A percentile compares a stretch with the other conserved stretches of the same genome.
phyloP scores from a whole-genome alignment of 2,113 vertebrate genomes.

The Cottus gobio region DNA sequence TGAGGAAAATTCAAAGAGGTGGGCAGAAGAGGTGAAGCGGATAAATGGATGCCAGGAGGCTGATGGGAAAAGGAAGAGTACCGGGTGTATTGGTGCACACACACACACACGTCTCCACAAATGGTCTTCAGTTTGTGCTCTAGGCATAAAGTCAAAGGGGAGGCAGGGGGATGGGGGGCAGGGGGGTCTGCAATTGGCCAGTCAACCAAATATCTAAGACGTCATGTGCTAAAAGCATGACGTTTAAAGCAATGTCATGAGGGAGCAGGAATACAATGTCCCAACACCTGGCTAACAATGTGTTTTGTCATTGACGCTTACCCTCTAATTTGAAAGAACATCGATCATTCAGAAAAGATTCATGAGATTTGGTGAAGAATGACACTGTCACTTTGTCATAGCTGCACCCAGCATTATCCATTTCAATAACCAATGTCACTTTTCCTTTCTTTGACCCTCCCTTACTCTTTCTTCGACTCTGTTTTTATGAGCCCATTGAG shows the following conservation, averaged over 20 bases:
- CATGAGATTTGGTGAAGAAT: slow-evolving; percentile 23
- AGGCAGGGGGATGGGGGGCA: too few relatives aligned
- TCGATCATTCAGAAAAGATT: slow-evolving; percentile 34
- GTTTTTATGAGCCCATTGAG: slow-evolving; percentile 58
- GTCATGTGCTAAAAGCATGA: neutral
- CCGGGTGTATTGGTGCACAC: neutral
- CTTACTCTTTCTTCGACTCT: slow-evolving; percentile 32
- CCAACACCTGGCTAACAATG: neutral
- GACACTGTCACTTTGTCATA: slow-evolving; percentile 39
- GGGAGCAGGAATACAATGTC: slow-evolving; percentile 2
- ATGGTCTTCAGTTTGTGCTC: slow-evolving; percentile 25
- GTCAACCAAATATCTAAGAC: slow-evolving; percentile 28
- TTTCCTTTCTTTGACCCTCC: slow-evolving; percentile 48
- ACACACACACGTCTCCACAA: neutral
- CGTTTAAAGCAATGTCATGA: slow-evolving; percentile 40
- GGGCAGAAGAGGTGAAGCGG: slow-evolving; percentile 24
- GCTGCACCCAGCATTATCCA: slow-evolving; percentile 35
- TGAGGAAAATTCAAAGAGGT: slow-evolving; percentile 22
- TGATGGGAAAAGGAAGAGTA: slow-evolving; percentile 17
- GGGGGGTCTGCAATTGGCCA: slow-evolving; percentile 18
- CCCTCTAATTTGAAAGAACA: slow-evolving; percentile 55
- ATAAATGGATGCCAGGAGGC: slow-evolving; percentile 34
- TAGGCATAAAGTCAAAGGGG: slow-evolving; percentile 25
- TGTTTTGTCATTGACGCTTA: slow-evolving; percentile 41
- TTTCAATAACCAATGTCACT: slow-evolving; percentile 55